phyloP scores from a whole-genome alignment of 1,140 invertebrate genomes.

The Cryptotermes secundus region DNA sequence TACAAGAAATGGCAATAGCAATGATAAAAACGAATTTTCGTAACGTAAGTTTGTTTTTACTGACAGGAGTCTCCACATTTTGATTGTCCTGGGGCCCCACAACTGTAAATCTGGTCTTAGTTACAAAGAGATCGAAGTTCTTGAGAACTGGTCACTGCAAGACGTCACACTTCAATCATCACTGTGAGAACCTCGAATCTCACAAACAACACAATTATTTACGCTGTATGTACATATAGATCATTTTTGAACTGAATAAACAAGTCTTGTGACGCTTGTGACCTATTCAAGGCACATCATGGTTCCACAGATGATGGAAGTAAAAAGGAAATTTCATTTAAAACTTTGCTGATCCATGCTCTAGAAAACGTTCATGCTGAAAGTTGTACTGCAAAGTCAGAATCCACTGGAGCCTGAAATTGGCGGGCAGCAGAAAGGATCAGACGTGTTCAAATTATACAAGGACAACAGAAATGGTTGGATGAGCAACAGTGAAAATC shows the following conservation, averaged over 20 bases:
- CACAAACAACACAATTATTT: background rate
- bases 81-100: no score
- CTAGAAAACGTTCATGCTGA: background rate
- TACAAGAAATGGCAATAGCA: no score
- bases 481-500: slow-evolving; percentile 2
- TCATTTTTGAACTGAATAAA: background rate
- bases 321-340: background rate
- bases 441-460: background rate
- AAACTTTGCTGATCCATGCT: background rate
- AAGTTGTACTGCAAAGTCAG: background rate
- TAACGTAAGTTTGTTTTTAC: no score
- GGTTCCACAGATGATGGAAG: background rate
- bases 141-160: no score
- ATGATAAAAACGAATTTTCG: no score
- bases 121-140: no score
- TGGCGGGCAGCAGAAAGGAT: background rate
- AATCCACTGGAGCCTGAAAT: background rate
- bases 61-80: no score
- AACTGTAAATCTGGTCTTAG: no score
- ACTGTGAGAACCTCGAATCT: background rate
- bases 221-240: background rate
- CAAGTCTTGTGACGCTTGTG: background rate
- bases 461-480: slow-evolving; percentile 7
- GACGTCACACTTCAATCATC: no score
- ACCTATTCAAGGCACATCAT: background rate